These are phyloP conservation scores for Solen grandis DNA, from an alignment of 1,140 invertebrate species.

Conservation along the genomic window DNA sequence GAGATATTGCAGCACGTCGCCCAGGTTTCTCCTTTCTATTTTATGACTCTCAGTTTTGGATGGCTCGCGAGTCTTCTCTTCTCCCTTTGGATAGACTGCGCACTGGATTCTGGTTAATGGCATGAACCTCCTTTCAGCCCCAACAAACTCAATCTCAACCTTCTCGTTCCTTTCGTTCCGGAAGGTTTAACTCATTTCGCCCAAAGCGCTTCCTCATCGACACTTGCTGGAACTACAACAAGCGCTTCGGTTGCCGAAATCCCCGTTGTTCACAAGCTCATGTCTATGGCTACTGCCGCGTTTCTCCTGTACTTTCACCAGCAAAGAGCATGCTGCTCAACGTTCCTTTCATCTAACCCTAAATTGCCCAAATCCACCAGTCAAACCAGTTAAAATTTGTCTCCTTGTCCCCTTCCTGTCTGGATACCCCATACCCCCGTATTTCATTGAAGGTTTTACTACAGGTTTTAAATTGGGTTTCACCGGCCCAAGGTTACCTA, in stretches of 20 bases:
- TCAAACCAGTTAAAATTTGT: not conserved
- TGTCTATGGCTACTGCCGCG: conserved; percentile 27
- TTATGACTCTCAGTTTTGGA: conserved; percentile 19
- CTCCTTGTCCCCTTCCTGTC: not conserved
- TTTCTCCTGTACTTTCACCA: not conserved
- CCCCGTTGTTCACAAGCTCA: conserved; percentile 16
- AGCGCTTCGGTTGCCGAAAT: not conserved
- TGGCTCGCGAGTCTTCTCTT: not conserved
- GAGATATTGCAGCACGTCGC: conserved; percentile 6
- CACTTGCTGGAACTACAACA: conserved; percentile 24
- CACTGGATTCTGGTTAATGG: conserved; percentile 18
- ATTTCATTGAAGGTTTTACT: conserved; percentile 19
- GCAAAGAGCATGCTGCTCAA: not conserved
- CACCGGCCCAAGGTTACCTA: not conserved
- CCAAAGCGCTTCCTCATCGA: not conserved
- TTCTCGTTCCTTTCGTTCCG: not conserved
- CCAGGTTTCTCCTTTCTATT: conserved; percentile 5
- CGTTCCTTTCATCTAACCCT: not conserved
- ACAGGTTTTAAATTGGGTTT: conserved; percentile 9
- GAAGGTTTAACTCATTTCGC: not conserved
- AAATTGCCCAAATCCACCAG: not conserved
- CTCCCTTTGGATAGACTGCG: conserved; percentile 9
- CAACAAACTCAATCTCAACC: not conserved
- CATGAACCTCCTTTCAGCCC: not conserved
- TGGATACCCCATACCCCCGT: not conserved